Conservation (phyloP, 1,140 invertebrate genomes). For the Meteorus sp. region DNA sequence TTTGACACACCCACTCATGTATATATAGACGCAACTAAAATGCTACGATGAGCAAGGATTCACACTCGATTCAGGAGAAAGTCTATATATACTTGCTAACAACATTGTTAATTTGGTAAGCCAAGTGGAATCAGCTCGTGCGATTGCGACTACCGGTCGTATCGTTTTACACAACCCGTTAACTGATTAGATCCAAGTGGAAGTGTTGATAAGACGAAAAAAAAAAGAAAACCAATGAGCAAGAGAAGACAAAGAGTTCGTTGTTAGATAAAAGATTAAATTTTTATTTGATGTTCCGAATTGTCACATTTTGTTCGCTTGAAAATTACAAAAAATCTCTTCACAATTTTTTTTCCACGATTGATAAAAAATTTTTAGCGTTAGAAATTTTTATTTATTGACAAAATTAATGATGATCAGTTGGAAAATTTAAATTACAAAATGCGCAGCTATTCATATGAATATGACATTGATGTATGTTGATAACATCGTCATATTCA, state of each 20-base stretch:
- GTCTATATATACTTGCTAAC: conserved; percentile 44
- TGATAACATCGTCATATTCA: neutral
- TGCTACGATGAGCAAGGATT: neutral
- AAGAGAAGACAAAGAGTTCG: too few species aligned
- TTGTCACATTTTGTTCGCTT: too few species aligned
- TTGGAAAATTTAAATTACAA: neutral
- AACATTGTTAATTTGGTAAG: conserved; percentile 50
- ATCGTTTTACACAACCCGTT: neutral
- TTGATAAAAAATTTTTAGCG: too few species aligned
- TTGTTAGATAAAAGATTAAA: too few species aligned
- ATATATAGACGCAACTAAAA: conserved; percentile 5
- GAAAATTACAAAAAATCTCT: too few species aligned
- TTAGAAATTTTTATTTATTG: too few species aligned
- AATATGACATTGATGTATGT: neutral
- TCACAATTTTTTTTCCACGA: too few species aligned
- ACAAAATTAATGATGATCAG: too few species aligned
- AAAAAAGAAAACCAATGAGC: too few species aligned
- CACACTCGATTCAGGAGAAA: neutral
- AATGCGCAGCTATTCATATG: neutral
- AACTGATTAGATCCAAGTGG: neutral
- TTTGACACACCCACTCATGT: conserved; percentile 14
- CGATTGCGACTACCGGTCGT: neutral
- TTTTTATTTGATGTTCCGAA: too few species aligned
- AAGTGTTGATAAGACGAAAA: too few species aligned
- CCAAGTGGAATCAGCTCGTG: conserved; percentile 5